Percentiles rank a stretch among this genome's conserved stretches.
phyloP scores from a whole-genome alignment of 2,888 invertebrate species.

The Synergus itoensis region DNA sequence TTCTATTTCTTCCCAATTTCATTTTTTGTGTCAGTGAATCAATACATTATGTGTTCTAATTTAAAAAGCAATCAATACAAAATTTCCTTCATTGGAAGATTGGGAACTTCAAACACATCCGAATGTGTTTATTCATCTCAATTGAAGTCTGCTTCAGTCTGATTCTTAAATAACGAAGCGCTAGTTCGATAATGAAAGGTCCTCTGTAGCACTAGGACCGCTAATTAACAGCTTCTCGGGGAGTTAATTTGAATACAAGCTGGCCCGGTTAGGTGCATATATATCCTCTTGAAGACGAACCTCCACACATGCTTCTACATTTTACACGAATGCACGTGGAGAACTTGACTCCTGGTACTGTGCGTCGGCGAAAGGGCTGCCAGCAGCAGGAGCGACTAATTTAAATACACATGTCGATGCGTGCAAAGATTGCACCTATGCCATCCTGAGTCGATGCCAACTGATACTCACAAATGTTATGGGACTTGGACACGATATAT shows the following conservation, averaged over 20 bases:
- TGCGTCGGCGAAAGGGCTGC: constrained; percentile 58
- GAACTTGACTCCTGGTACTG: constrained; percentile 3
- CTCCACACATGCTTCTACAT: constrained; percentile 14
- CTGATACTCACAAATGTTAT: constrained; percentile 44
- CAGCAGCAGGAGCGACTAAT: constrained; percentile 74
- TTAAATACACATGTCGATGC: constrained; percentile 77
- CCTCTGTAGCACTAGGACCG: constrained; percentile 66
- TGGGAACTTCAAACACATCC: no score
- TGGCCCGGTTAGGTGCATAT: constrained; percentile 48
- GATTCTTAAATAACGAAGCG: constrained; percentile 63
- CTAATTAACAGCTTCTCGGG: constrained; percentile 75
- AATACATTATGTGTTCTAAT: no score
- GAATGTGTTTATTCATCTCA: no score
- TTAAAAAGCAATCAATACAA: no score
- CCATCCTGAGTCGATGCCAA: constrained; percentile 55
- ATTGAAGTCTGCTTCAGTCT: no score
- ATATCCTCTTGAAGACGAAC: constrained; percentile 40
- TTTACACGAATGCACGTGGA: constrained; percentile 15
- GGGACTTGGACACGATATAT: constrained; percentile 34
- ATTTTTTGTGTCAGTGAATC: no score
- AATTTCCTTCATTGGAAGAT: no score
- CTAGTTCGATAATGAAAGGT: constrained; percentile 65
- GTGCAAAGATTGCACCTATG: constrained; percentile 75
- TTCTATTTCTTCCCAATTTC: no score
- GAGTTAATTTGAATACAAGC: constrained; percentile 72